Conservation (phyloP, 2,113 vertebrate species). For the Centropus bengalensis region DNA sequence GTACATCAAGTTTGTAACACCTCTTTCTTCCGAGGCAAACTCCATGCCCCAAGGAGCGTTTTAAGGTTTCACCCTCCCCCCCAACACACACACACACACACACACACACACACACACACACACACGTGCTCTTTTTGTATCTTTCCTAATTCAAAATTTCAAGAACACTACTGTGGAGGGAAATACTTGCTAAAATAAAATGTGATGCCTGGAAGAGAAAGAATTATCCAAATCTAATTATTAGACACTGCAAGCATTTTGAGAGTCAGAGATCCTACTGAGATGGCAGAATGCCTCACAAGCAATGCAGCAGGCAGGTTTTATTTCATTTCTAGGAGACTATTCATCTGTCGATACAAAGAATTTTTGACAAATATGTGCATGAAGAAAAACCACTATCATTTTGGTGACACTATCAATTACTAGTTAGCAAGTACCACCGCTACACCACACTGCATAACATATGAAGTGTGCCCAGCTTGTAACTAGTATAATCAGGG, state of each 20-base stretch:
- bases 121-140: neutral
- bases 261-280: constrained; percentile 44
- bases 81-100: neutral
- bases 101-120: neutral
- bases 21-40: constrained; percentile 23
- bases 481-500: neutral
- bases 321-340: constrained; percentile 35
- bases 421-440: neutral
- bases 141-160: constrained; percentile 13
- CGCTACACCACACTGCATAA: neutral
- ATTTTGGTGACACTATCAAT: neutral
- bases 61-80: neutral
- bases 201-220: constrained; percentile 35
- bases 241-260: constrained; percentile 51
- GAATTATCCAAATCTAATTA: constrained; percentile 59
- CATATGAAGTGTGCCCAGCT: neutral
- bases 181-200: constrained; percentile 48
- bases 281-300: constrained; percentile 41
- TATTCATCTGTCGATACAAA: constrained; percentile 42
- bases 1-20: neutral
- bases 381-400: neutral
- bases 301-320: constrained; percentile 39
- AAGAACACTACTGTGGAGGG: neutral
- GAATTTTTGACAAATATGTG: neutral
- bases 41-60: neutral